Base-by-base conservation (phyloP, 30 jellyfish, hydroid and myxozoan species). In the Phacellophora camtschatica region DNA sequence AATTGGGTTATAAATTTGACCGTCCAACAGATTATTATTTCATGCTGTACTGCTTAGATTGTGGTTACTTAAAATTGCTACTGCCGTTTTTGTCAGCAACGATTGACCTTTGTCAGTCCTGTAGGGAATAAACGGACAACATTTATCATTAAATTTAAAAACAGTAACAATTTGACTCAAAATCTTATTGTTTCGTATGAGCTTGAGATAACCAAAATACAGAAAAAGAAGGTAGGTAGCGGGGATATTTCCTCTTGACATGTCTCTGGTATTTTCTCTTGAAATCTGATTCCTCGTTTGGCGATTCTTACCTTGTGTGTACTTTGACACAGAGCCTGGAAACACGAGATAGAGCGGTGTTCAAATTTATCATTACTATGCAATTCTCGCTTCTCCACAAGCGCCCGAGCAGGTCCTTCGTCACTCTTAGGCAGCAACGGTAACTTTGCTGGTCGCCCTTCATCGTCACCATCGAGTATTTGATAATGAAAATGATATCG, bases 381-480 rank as follows among this genome's bases (percentile, higher is more conserved):
- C 27, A 18, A 42, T 31, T 48, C 22, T 25, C 22, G 2, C 73
- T 45, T 75, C 33, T 50, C 42, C 37, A 55, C 58, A 18, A 80
- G 18, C 6, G 62, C 91, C 11, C 37, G 54, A 0, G 77, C 91
- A 30, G 77, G 91, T 23, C 62, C 58, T 22, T 20, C 67, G 24
- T 37, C 94, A 3, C 48, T 81, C 4, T 48, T 34, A 0, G 30
- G 5, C 20, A 42, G 70, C 1, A n/a, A 61, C 41, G 23, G 13
- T 15, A 19, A 11, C 35, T 13, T 27, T 2, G 99, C 88, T 1
- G 95, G 94, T 50, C 90, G 57, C 5, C 99, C 97, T 16, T 85
- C 81, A 18, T 66, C 79, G 42, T 93, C 99, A 8, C 87, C 90
- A 57, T 93, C 99, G n/a, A 93, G 96, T n/a, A 85, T 45, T 34